Percentiles rank a stretch among this genome's conserved stretches.
These are phyloP conservation scores for Brachypterus glaber DNA, from an alignment of 2,888 invertebrate genomes.

Conservation along the genomic window DNA sequence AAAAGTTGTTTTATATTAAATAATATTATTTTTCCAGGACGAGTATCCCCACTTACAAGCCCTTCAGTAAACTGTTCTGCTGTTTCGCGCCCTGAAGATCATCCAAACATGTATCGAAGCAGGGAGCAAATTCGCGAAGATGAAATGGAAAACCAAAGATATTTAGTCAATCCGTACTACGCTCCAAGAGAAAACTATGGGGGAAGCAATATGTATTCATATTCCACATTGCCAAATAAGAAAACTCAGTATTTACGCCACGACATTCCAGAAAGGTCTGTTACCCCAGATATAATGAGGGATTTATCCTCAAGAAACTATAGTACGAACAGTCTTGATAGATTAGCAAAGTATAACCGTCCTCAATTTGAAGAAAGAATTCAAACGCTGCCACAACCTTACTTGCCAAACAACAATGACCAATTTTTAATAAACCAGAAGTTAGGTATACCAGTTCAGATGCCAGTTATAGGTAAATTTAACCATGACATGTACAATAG, in stretches of 20 bases:
- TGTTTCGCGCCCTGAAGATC: no score
- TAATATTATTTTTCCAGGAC: constrained; percentile 33
- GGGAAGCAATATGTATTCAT: no score
- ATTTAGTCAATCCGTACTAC: constrained; percentile 25
- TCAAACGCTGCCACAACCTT: constrained; percentile 7
- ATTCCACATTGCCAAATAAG: constrained; percentile 42
- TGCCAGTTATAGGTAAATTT: no score
- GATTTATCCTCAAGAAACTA: constrained; percentile 24
- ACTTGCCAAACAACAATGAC: constrained; percentile 17
- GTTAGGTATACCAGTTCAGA: constrained; percentile 33
- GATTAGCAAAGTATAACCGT: no score
- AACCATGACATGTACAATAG: no score
- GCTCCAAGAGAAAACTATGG: constrained; percentile 25
- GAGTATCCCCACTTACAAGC: no score
- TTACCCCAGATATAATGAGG: constrained; percentile 46
- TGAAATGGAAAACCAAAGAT: constrained; percentile 22
- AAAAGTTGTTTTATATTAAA: no score
- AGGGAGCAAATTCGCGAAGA: constrained; percentile 22
- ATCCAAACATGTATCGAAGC: constrained; percentile 30
- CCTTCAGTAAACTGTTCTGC: no score
- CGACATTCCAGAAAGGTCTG: constrained; percentile 39
- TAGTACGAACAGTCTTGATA: constrained; percentile 9
- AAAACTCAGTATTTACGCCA: constrained; percentile 38
- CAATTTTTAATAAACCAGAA: constrained; percentile 26
- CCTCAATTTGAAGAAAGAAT: constrained; percentile 3